Conservation (phyloP, 2,113 vertebrate genomes). For the Perognathus longimembris region DNA sequence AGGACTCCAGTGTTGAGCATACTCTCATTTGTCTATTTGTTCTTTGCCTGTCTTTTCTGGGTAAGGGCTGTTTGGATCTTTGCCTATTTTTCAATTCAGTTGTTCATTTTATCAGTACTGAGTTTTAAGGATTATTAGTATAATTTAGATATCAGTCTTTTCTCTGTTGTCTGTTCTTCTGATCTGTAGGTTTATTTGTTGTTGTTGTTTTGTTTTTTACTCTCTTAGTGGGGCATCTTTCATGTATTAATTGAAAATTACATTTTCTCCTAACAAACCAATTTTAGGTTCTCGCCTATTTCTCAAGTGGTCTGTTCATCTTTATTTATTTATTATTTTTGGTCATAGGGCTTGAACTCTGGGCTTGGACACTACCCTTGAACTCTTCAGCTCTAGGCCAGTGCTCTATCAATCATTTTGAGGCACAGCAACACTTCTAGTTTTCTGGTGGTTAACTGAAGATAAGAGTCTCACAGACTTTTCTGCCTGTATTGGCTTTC, state of each 20-base stretch:
- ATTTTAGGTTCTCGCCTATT: background rate
- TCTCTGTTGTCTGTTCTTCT: background rate
- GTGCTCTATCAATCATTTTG: too few species aligned
- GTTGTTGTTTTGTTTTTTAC: background rate
- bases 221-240: background rate
- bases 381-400: too few species aligned
- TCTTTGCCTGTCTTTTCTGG: background rate
- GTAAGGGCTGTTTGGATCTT: background rate
- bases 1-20: background rate
- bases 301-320: background rate
- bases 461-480: too few species aligned
- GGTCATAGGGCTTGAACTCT: background rate
- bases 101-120: background rate
- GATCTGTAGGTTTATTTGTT: background rate
- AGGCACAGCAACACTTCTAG: too few species aligned
- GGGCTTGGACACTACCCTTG: too few species aligned
- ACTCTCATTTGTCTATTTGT: background rate
- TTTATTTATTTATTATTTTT: background rate
- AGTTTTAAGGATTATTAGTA: background rate
- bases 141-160: background rate
- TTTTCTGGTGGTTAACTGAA: too few species aligned
- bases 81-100: background rate
- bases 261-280: background rate
- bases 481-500: too few species aligned
- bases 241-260: background rate